These are phyloP conservation scores for Arge pagana DNA, from an alignment of 2,888 invertebrate species.

Conservation along the genomic window DNA sequence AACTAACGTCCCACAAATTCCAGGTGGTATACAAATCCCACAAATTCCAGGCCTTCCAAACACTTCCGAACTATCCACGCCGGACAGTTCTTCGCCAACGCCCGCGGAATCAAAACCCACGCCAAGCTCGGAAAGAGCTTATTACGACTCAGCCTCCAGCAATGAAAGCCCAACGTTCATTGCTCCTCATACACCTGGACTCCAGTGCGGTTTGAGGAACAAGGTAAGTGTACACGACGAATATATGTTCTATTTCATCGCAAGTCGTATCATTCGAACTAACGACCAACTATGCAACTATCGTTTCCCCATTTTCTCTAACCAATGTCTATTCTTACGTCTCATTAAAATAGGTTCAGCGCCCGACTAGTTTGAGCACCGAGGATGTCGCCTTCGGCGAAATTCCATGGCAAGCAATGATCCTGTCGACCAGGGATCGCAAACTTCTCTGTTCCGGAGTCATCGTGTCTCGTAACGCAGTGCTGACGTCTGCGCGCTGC, in stretches of 20 bases:
- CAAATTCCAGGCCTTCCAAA: slow-evolving; percentile 10
- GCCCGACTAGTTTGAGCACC: slow-evolving; percentile 37
- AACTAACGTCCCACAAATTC: background rate
- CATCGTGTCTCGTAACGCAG: slow-evolving; percentile 74
- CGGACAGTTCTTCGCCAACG: slow-evolving; percentile 14
- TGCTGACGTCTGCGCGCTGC: slow-evolving; percentile 80
- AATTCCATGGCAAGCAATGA: slow-evolving; percentile 88
- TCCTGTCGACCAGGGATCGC: slow-evolving; percentile 72
- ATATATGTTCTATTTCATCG: background rate
- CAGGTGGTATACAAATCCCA: slow-evolving; percentile 5
- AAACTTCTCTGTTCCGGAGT: slow-evolving; percentile 80
- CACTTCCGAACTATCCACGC: slow-evolving; percentile 26
- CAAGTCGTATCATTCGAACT: background rate
- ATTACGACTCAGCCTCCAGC: slow-evolving; percentile 34
- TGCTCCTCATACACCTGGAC: slow-evolving; percentile 39
- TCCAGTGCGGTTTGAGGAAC: slow-evolving; percentile 55
- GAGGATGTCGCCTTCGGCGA: slow-evolving; percentile 76
- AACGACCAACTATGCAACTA: background rate
- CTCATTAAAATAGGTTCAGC: slow-evolving; percentile 38
- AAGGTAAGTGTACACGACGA: slow-evolving; percentile 43
- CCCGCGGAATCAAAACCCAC: slow-evolving; percentile 44
- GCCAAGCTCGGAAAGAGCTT: slow-evolving; percentile 34
- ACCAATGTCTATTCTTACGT: slow-evolving; percentile 8
- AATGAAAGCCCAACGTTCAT: slow-evolving; percentile 32
- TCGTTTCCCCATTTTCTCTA: slow-evolving; percentile 7